Evolutionary conservation across 2,797 vertebrate genomes (phyloP).

Genomic region (Hoplostethus atlanticus): DNA sequence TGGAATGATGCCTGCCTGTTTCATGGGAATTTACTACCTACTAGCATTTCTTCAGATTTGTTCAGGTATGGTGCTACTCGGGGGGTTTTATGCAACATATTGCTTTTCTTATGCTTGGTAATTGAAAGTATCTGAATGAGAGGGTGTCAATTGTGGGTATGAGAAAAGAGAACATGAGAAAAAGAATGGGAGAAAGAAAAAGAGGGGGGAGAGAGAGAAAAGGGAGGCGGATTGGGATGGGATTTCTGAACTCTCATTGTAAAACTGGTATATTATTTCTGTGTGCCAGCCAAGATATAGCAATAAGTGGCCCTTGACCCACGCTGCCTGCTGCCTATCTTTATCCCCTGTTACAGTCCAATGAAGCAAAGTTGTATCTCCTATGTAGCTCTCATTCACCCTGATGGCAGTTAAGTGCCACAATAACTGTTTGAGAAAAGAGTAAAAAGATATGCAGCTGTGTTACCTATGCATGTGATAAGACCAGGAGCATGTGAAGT

Average conservation of each 20-base stretch:
- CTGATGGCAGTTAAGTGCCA: neutral
- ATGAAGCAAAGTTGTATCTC: neutral
- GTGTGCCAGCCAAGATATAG: slow-evolving; percentile 27
- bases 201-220: neutral
- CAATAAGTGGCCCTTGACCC: slow-evolving; percentile 61
- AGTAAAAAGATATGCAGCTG: neutral
- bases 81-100: neutral
- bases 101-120: neutral
- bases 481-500: neutral
- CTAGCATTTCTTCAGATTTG: slow-evolving; percentile 77
- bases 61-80: slow-evolving; percentile 75
- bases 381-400: slow-evolving; percentile 10
- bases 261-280: slow-evolving; percentile 38
- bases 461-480: slow-evolving; percentile 14
- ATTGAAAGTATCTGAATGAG: slow-evolving; percentile 6
- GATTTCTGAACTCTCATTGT: slow-evolving; percentile 14
- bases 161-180: neutral
- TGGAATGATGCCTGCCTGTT: slow-evolving; percentile 78
- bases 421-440: neutral
- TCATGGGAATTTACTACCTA: slow-evolving; percentile 73
- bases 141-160: neutral
- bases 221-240: slow-evolving; percentile 1
- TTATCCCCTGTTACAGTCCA: slow-evolving; percentile 22
- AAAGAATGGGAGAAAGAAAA: neutral
- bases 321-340: slow-evolving; percentile 39